phyloP scores from a whole-genome alignment of 2,113 vertebrate species.

The Stigmatopora nigra region DNA sequence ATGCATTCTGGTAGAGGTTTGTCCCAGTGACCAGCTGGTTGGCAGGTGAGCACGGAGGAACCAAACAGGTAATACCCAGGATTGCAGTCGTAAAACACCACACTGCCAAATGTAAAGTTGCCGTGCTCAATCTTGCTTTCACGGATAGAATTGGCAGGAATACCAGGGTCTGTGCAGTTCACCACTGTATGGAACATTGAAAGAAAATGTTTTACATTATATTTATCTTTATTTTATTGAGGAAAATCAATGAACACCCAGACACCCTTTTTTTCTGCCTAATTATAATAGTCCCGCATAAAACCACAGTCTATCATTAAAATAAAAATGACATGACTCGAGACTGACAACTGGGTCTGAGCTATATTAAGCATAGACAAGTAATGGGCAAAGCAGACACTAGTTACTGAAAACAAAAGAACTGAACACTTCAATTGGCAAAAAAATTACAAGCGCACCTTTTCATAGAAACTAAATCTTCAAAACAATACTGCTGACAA shows the following conservation, averaged over 20 bases:
- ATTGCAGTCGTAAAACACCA: conserved; percentile 97
- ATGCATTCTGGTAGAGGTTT: conserved; percentile 94
- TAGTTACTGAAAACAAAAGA: conserved; percentile 7
- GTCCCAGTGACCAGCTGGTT: conserved; percentile 91
- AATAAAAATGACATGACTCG: conserved; percentile 46
- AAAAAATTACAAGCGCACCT: conserved; percentile 12
- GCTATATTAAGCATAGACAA: conserved; percentile 45
- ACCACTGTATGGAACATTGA: conserved; percentile 72
- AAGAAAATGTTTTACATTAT: not conserved
- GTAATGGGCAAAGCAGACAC: conserved; percentile 19
- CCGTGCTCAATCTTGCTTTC: conserved; percentile 98
- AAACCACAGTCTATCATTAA: conserved; percentile 38
- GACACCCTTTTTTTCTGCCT: conserved; percentile 9
- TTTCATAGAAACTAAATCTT: conserved; percentile 21
- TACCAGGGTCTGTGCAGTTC: conserved; percentile 95
- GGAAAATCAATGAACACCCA: too few relatives aligned
- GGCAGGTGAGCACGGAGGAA: conserved; percentile 84
- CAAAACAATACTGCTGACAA: conserved; percentile 22
- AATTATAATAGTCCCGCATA: conserved; percentile 35
- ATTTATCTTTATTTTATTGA: not conserved
- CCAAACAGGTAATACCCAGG: conserved; percentile 95
- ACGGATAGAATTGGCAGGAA: conserved; percentile 94
- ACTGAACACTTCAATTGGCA: conserved; percentile 17
- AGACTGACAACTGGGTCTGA: conserved; percentile 18
- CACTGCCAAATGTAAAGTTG: conserved; percentile 94